These are phyloP conservation scores for Drosophila malerkotliana DNA, from an alignment of 1,140 invertebrate genomes.

Conservation along the genomic window DNA sequence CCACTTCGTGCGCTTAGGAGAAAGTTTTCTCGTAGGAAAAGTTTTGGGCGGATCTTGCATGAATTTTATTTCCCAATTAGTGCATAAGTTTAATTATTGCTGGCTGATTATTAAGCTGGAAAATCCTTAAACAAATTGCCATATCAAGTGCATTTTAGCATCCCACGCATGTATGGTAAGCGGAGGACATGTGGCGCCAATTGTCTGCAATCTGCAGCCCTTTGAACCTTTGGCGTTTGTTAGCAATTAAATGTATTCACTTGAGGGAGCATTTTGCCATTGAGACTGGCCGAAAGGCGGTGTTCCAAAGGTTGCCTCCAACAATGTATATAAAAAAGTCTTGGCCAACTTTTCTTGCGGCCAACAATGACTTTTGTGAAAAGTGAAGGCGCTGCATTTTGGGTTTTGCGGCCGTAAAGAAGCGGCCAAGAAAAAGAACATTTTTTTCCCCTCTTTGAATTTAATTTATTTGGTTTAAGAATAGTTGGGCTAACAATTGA, in stretches of 20 bases:
- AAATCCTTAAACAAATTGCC: conserved; percentile 14
- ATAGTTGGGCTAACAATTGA: not conserved
- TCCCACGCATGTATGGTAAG: conserved; percentile 21
- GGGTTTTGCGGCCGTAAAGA: not conserved
- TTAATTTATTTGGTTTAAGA: conserved; percentile 2
- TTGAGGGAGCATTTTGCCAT: conserved; percentile 61
- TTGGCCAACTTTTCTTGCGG: conserved; percentile 49
- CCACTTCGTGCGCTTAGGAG: conserved; percentile 1
- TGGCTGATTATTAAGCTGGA: conserved; percentile 46
- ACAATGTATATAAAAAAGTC: conserved; percentile 15
- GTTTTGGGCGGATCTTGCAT: conserved; percentile 8
- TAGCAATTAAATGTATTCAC: conserved; percentile 81
- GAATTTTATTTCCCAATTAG: conserved; percentile 37
- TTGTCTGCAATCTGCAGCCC: conserved; percentile 27
- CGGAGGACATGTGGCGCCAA: conserved; percentile 51
- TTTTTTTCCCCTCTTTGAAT: not conserved
- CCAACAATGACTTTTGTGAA: conserved; percentile 34
- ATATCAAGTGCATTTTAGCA: conserved; percentile 13
- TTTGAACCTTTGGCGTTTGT: conserved; percentile 52
- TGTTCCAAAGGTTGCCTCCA: conserved; percentile 32
- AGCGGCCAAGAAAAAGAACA: not conserved
- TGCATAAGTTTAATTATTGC: conserved; percentile 16
- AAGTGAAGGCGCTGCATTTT: conserved; percentile 11
- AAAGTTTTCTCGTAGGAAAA: conserved; percentile 6
- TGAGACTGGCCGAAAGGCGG: conserved; percentile 40